Evolutionary conservation across 2,888 invertebrate genomes (phyloP).

Genomic region (Anoncus sp.): DNA sequence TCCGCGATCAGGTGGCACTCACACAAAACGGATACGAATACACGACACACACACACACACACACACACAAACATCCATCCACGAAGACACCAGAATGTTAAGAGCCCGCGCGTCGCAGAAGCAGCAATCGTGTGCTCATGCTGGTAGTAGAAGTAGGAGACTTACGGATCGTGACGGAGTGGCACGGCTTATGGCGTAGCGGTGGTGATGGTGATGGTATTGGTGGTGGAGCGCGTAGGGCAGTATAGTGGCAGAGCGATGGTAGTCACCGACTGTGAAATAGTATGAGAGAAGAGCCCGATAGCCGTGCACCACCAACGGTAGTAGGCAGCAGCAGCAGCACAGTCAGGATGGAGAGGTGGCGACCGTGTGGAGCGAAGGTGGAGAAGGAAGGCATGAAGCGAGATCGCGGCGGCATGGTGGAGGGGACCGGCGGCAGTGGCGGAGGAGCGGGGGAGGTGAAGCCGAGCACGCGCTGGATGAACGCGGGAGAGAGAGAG

Average conservation of each 20-base stretch:
- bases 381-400: constrained; percentile 52
- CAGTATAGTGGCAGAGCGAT: constrained; percentile 53
- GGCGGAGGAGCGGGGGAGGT: constrained; percentile 48
- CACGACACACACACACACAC: too few relatives aligned
- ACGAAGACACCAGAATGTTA: constrained; percentile 59
- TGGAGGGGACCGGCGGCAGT: constrained; percentile 52
- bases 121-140: constrained; percentile 52
- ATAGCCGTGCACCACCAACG: constrained; percentile 52
- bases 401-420: constrained; percentile 42
- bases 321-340: constrained; percentile 52
- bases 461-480: constrained; percentile 66
- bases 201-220: constrained; percentile 31
- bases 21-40: too few relatives aligned
- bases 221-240: constrained; percentile 6
- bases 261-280: constrained; percentile 64
- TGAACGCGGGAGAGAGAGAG: constrained; percentile 63
- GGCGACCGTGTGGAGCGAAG: constrained; percentile 61
- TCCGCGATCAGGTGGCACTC: constrained; percentile 81
- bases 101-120: constrained; percentile 56
- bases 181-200: constrained; percentile 48
- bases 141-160: constrained; percentile 55
- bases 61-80: constrained; percentile 49
- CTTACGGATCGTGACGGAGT: constrained; percentile 65
- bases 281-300: constrained; percentile 58
- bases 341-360: constrained; percentile 58